These are phyloP conservation scores for Thunnus maccoyii DNA, from an alignment of 2,113 vertebrate species.

Conservation along the genomic window DNA sequence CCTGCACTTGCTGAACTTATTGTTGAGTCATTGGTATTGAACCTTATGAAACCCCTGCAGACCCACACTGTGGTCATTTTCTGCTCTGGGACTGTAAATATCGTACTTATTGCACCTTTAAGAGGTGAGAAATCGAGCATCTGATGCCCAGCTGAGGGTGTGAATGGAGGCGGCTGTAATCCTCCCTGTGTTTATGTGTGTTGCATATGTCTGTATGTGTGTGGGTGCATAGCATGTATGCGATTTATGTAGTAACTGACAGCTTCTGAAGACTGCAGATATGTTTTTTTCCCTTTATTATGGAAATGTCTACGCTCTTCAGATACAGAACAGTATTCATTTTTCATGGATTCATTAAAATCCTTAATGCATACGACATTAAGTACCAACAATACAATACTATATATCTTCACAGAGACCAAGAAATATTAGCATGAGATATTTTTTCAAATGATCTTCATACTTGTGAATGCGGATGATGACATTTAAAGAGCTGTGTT, in stretches of 20 bases:
- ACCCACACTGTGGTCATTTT: conserved; percentile 51
- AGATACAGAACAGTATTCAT: conserved; percentile 1
- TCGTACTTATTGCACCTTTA: conserved; percentile 56
- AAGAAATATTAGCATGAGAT: background rate
- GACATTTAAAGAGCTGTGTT: conserved; percentile 38
- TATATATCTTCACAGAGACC: background rate
- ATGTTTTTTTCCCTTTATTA: conserved; percentile 15
- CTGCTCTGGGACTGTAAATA: conserved; percentile 52
- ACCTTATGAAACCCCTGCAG: conserved; percentile 37
- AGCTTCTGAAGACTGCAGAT: conserved; percentile 12
- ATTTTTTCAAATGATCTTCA: conserved; percentile 16
- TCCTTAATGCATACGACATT: background rate
- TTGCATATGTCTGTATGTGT: conserved; percentile 44
- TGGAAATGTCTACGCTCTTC: conserved; percentile 20
- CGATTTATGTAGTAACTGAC: conserved; percentile 25
- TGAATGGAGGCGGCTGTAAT: conserved; percentile 59
- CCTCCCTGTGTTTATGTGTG: conserved; percentile 39
- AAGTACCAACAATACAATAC: background rate
- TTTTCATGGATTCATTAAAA: conserved; percentile 26
- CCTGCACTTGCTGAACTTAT: conserved; percentile 3
- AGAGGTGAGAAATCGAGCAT: conserved; percentile 69
- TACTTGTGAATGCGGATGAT: conserved; percentile 10
- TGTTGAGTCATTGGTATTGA: conserved; percentile 55
- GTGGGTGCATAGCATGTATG: conserved; percentile 39
- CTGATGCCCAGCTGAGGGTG: conserved; percentile 59